Evolutionary conservation across 2,797 vertebrate genomes (phyloP), one percentile per base, ranked within the genome.

Genomic region (Streptopelia turtur): DNA sequence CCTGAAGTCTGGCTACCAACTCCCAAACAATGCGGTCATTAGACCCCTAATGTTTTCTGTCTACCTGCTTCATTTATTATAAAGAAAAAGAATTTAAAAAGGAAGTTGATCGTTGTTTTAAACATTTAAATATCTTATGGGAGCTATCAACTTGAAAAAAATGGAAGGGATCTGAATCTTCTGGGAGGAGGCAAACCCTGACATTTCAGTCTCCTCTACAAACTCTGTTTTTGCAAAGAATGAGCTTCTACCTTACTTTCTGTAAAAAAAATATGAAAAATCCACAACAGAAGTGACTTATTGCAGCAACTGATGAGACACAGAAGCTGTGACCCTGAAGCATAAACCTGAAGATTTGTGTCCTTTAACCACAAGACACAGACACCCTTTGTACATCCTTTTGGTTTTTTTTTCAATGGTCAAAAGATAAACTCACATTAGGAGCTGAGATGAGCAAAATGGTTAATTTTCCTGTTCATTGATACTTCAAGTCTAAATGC

Each of bases 241-340:
- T 27, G 15, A 49, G 15, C 8, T 24, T 43, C 11, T 11, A 57
- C 0, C 0, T 31, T 15, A 12, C 12, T 90, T 64, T 83, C 41
- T 30, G 37, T 64, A 79, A 50, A 55, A 52, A 50, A 59, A 8
- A 41, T 41, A 41, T 41, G 18, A 2, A 3, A 45, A 45, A 56
- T 53, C 41, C 31, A 30, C 16, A 47, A 16, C 11, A 37, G 8
- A 72, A 89, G 14, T 7, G 4, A 30, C 53, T 69, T 30, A 66
- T 77, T 1, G 1, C 5, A 86, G 65, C 10, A 33, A 45, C 6
- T 55, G 35, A 14, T 24, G 2, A 82, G 22, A 35, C 31, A 72
- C 6, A 52, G 50, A 74, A 41, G 3, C 39, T 63, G 18, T 49
- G 60, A 79, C 16, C 31, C 4, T 1, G 39, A 81, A 30, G 13